Base-by-base conservation (phyloP, 2,797 vertebrate species). In the Tolypeutes matacus region DNA sequence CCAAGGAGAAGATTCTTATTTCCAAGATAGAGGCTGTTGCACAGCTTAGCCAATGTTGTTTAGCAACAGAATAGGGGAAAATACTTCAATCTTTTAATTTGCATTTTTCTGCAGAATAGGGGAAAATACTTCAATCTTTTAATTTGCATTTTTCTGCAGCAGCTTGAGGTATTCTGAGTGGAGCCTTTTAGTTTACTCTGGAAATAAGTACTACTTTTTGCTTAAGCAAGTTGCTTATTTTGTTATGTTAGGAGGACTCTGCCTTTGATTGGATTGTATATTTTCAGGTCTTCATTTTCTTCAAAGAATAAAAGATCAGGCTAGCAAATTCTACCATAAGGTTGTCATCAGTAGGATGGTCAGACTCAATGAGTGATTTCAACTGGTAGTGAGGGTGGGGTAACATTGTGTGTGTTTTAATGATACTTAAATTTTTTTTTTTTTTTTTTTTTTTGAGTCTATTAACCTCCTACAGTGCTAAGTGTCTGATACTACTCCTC, bases 271-370 rank as follows among this genome's bases (percentile, higher is more conserved):
- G 62, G 49, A 56, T 56, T 78, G 12, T 78, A 0, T 87, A 64
- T 53, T 80, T 90, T 58, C 29, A 72, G 60, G 51, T 46, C 65
- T 92, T 94, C 60, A 46, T 96, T 88, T 96, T 97, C 86, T 95
- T 94, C 17, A 64, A 64, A 89, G 89, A 49, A 93, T 86, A 60
- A 87, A 92, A 85, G 39, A 78, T 67, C 5, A 92, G 87, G 77
- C 62, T 86, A 75, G 53, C 31, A 96, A 65, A 53, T 67, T 82
- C 65, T 93, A 21, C 53, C 87, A 76, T 23, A 64, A 39, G n/a
- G 31, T 86, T 97, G 97, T 92, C 96, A 93, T 94, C 88, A 88
- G 25, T 39, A 89, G 95, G 95, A 62, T 83, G 94, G 25, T 65
- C 75, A 49, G 14, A 65, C 39, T 56, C 31, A 81, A 69, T 36